Evolutionary conservation across 2,888 invertebrate species (phyloP), one percentile per base, ranked within the genome.

Genomic region (Dexiosoma caninum): DNA sequence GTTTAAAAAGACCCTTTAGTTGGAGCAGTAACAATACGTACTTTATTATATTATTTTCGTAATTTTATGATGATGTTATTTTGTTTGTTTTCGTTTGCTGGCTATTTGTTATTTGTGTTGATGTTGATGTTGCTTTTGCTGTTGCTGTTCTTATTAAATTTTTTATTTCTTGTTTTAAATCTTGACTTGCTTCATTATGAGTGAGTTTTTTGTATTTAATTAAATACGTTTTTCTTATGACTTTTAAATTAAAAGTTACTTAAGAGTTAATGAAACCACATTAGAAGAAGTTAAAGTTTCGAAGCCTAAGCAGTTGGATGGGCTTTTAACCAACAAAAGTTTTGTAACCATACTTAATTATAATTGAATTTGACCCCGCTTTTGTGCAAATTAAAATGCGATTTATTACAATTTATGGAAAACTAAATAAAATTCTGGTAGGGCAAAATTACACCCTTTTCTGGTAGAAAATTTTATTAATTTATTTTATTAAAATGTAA

Each of bases 211-310:
- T 55, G 66, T 62, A 76, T 80, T 80, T 80, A 80, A 80, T 80
- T 80, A 76, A 80, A 80, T 80, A 76, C 67, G 76, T 71, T 76
- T 46, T 60, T 62, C 76, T 67, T 80, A 49, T 60, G 70, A 51
- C 59, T 59, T 70, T 80, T 76, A 80, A 75, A 80, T 80, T 75
- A 80, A 80, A 80, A 80, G 80, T 80, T 80, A 76, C 76, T 76
- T 80, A 76, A 71, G 76, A 76, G 80, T 80, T 80, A 80, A 80
- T 71, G 71, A 71, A 80, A 80, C 76, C 80, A 62, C 80, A 76
- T 80, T 80, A 76, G 71, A 30, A 80, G 80, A 62, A 75, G 55
- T 70, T 67, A 75, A 69, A 76, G 64, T 55, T 74, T 64, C 64
- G 3, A 76, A 30, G 55, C 35, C 27, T 64, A n/a, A n/a, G n/a